Evolutionary conservation across 2,113 vertebrate species (phyloP), one percentile per base, ranked within the genome.

Genomic region (Calidris pugnax): DNA sequence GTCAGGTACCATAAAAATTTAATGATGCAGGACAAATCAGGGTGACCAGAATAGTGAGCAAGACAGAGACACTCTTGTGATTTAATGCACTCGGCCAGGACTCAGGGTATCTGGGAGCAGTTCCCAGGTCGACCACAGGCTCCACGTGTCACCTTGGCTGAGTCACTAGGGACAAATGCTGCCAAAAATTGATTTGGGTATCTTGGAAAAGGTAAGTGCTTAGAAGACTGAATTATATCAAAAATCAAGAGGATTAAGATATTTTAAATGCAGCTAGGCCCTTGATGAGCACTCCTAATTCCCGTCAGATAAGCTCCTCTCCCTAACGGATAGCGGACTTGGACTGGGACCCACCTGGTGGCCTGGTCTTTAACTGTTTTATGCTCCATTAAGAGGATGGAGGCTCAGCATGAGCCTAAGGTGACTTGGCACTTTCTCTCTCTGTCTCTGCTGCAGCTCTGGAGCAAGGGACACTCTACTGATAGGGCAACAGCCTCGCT

Each of bases 21-120:
- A 96, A 96, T 96, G 95, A 96, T 85, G 87, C 78, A 83, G 90
- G 85, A 95, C 81, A 80, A 91, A 95, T 94, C 45, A 85, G 85
- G n/a, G 59, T 57, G 59, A 96, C 87, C 63, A 77, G 94, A 95
- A 91, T n/a, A 96, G 71, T 3, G 9, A 87, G 55, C 62, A 88
- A 47, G 55, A 90, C n/a, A 74, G 78, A 93, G 71, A 87, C 1
- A 1, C 45, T 69, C 94, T 83, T 76, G 45, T 90, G 92, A 93
- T 86, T 91, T 57, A 85, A 69, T 66, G 63, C 12, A 5, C 78
- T 76, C 18, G 0, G 81, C 39, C 93, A 73, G 67, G 68, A 80
- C 47, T 83, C 7, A 1, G 75, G 78, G n/a, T 89, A 85, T 85
- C 83, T 45, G 28, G 81, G 82, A 95, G 71, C 63, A 47, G n/a